These are phyloP conservation scores for Entelurus aequoreus DNA, from an alignment of 2,113 vertebrate genomes.

Conservation along the genomic window DNA sequence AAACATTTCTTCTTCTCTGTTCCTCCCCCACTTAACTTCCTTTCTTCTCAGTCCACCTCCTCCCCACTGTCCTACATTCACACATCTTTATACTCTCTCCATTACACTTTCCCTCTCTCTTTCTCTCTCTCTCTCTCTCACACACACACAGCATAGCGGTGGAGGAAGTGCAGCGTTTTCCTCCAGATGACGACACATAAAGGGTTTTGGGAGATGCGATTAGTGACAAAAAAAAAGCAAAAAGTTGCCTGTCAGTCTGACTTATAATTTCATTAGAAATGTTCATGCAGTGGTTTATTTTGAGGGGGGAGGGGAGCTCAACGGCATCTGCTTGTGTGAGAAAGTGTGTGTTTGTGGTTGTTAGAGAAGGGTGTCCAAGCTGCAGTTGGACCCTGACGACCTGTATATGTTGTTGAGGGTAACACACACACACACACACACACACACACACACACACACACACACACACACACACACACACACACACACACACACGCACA, in stretches of 20 bases:
- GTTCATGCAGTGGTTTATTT: constrained; percentile 40
- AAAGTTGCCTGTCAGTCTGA: constrained; percentile 61
- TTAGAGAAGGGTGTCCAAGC: constrained; percentile 8
- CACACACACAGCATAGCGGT: constrained; percentile 5
- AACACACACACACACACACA: background rate
- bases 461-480: too few relatives aligned
- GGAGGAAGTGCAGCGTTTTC: constrained; percentile 35
- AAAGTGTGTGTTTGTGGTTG: constrained; percentile 1
- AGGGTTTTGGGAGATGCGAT: constrained; percentile 46
- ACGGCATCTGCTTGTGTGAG: background rate
- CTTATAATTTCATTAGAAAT: constrained; percentile 60
- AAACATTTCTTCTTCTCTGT: constrained; percentile 13
- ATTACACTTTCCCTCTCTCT: constrained; percentile 7
- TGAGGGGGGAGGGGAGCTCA: constrained; percentile 1
- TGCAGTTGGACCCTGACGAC: constrained; percentile 37
- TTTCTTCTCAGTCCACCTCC: constrained; percentile 31
- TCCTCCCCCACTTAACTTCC: constrained; percentile 24
- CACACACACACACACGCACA: too few relatives aligned
- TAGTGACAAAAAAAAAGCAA: constrained; percentile 46
- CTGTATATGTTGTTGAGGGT: constrained; percentile 25
- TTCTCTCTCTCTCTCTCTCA: background rate
- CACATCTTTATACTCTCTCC: constrained; percentile 42
- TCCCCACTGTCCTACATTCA: constrained; percentile 58
- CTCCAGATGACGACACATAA: constrained; percentile 41
- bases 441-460: too few relatives aligned